phyloP scores from a whole-genome alignment of 2,888 invertebrate genomes.

The Pyrrhosoma nymphula region DNA sequence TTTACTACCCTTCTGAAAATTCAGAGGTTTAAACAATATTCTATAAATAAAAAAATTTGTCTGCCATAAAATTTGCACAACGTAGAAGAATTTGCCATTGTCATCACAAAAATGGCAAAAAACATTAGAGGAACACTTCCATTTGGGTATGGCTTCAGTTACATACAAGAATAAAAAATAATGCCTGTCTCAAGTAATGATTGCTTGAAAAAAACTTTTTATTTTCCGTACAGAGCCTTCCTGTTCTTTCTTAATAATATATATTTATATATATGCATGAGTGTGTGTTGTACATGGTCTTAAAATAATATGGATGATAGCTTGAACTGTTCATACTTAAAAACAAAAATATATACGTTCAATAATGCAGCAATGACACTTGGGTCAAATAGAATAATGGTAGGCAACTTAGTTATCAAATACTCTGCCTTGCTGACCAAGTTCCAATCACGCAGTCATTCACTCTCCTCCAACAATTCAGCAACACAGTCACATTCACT shows the following conservation, averaged over 20 bases:
- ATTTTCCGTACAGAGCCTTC: constrained; percentile 67
- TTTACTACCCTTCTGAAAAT: constrained; percentile 60
- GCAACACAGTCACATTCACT: constrained; percentile 25
- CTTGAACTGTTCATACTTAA: constrained; percentile 62
- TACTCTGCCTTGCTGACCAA: constrained; percentile 59
- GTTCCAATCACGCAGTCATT: constrained; percentile 9
- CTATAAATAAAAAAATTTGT: constrained; percentile 51
- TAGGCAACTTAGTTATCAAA: constrained; percentile 65
- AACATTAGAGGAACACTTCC: constrained; percentile 62
- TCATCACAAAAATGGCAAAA: constrained; percentile 45
- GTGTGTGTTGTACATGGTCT: constrained; percentile 67
- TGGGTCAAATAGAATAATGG: constrained; percentile 61
- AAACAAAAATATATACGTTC: constrained; percentile 63
- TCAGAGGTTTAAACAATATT: constrained; percentile 50
- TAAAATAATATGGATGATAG: constrained; percentile 65
- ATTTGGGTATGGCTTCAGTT: constrained; percentile 42
- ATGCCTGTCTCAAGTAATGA: constrained; percentile 62
- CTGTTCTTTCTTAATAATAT: constrained; percentile 67
- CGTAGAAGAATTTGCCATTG: constrained; percentile 39
- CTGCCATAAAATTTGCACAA: constrained; percentile 61
- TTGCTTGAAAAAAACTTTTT: constrained; percentile 67
- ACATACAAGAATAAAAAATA: constrained; percentile 53
- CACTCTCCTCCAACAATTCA: constrained; percentile 38
- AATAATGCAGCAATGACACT: constrained; percentile 65
- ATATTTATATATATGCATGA: constrained; percentile 66